Evolutionary conservation across 2,888 invertebrate genomes (phyloP).

Genomic region (Linnaemya tessellans): DNA sequence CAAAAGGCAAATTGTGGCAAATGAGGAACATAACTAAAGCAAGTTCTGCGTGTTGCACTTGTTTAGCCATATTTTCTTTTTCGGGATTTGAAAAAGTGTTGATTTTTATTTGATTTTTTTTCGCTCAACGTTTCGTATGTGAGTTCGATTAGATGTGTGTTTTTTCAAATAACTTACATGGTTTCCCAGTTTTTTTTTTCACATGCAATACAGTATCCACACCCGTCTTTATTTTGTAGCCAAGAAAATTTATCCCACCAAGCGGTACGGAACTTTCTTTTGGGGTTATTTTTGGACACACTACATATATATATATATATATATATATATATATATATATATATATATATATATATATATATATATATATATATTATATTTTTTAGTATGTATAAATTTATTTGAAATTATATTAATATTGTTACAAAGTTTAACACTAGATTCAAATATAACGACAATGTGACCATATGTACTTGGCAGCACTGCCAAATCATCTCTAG

Average conservation of each 20-base stretch:
- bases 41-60: conserved; percentile 25
- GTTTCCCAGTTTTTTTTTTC: conserved; percentile 13
- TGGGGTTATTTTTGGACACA: background rate
- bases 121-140: conserved; percentile 12
- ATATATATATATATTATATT: background rate
- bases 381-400: background rate
- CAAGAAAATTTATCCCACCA: conserved; percentile 29
- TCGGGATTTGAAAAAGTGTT: background rate
- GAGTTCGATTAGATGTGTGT: background rate
- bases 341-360: background rate
- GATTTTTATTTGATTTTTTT: background rate
- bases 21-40: conserved; percentile 40
- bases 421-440: no score
- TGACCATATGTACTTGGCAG: no score
- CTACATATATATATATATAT: background rate
- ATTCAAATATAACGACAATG: no score
- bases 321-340: background rate
- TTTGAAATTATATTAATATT: background rate
- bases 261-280: conserved; percentile 10
- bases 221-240: conserved; percentile 18
- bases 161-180: conserved; percentile 36
- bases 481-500: no score
- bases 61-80: background rate
- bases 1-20: conserved; percentile 36
- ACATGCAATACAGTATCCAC: conserved; percentile 28